phyloP scores from a whole-genome alignment of 2,113 vertebrate genomes.

The Thalassarche chlororhynchos region DNA sequence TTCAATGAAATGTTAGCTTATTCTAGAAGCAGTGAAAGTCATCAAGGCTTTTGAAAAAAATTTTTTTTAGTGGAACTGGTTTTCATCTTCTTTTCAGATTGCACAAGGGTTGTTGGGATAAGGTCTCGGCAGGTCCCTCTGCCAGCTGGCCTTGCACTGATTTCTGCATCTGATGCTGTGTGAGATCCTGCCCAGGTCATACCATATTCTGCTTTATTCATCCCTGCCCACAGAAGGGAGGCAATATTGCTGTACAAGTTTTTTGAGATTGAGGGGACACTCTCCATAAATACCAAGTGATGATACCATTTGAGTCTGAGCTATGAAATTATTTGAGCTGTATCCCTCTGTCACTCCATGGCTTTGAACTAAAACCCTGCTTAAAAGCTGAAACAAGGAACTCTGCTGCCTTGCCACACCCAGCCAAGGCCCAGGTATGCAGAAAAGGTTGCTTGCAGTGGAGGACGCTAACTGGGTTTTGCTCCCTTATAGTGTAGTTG shows the following conservation, averaged over 20 bases:
- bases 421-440: background rate
- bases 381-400: background rate
- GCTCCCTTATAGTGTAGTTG: background rate
- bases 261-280: background rate
- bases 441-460: background rate
- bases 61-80: background rate
- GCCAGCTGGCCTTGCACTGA: background rate
- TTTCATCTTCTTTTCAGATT: background rate
- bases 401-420: background rate
- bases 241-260: background rate
- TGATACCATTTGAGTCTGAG: background rate
- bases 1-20: background rate
- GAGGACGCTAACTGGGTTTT: background rate
- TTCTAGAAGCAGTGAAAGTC: background rate
- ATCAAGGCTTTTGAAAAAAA: background rate
- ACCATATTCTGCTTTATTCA: background rate
- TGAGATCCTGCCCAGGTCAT: background rate
- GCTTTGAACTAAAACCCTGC: background rate
- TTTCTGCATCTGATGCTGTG: background rate
- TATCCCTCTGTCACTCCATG: background rate
- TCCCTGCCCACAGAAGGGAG: background rate
- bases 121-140: background rate
- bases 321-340: background rate
- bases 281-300: background rate
- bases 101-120: background rate